phyloP scores from a whole-genome alignment of 2,113 vertebrate species.

The Gnathonemus echidnorhynchus region DNA sequence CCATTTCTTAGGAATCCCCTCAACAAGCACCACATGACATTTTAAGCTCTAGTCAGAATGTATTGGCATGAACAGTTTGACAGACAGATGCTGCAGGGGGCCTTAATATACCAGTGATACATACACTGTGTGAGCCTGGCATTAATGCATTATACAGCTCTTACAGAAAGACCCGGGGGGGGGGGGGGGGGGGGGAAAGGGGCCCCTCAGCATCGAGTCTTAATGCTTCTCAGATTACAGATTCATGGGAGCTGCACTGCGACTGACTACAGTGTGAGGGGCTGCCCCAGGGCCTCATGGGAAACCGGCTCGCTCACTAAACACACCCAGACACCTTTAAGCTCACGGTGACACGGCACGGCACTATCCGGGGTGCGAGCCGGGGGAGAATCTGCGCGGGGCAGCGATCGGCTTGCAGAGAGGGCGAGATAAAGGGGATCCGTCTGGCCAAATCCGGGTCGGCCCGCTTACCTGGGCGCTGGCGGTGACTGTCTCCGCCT shows the following conservation, averaged over 20 bases:
- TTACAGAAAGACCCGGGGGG: not conserved
- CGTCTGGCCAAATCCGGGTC: not conserved
- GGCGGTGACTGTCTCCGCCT: conserved; percentile 88
- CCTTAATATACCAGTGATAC: not conserved
- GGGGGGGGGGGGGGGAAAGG: not conserved
- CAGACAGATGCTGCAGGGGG: not conserved
- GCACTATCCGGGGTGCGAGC: not conserved
- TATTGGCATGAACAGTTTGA: not conserved
- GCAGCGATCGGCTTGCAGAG: not conserved
- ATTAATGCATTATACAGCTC: not conserved
- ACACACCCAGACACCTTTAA: not conserved
- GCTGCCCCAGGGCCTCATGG: not conserved
- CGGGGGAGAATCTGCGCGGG: not conserved
- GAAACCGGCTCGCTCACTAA: not conserved
- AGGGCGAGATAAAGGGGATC: not conserved
- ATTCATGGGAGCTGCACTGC: not conserved
- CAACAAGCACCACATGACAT: not conserved
- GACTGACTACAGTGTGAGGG: not conserved
- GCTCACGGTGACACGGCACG: not conserved
- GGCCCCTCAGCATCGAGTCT: not conserved
- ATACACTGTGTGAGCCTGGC: not conserved
- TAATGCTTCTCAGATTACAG: not conserved
- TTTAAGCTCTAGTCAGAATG: not conserved
- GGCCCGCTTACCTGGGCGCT: conserved; percentile 81
- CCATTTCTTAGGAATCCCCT: not conserved